phyloP scores from a whole-genome alignment of 2,797 vertebrate genomes.

The Chanos chanos region DNA sequence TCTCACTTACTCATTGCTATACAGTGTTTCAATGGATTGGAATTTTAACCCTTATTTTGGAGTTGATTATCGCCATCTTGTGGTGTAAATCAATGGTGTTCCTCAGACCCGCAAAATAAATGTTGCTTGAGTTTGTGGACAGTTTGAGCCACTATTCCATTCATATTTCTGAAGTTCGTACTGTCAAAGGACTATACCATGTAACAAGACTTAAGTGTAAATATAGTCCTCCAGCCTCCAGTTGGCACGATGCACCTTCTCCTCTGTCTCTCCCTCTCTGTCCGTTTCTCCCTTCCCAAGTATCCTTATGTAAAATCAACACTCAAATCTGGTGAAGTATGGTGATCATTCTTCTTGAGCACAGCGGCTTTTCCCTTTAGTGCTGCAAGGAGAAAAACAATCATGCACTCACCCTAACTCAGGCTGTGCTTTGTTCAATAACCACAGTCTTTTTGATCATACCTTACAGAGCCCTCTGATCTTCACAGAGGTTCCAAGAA shows the following conservation, averaged over 20 bases:
- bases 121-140: too few species aligned
- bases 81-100: conserved; percentile 23
- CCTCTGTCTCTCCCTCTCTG: background rate
- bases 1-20: conserved; percentile 3
- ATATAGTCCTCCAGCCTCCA: background rate
- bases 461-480: conserved; percentile 8
- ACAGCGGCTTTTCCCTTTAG: background rate
- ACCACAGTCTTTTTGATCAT: conserved; percentile 5
- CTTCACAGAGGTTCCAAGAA: conserved; percentile 37
- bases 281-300: background rate
- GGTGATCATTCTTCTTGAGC: background rate
- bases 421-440: background rate
- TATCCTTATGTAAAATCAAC: background rate
- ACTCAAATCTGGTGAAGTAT: background rate
- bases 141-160: too few species aligned
- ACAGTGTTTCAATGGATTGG: too few species aligned
- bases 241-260: background rate
- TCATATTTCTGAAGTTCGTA: too few species aligned
- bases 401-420: background rate
- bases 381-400: background rate
- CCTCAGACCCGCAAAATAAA: background rate
- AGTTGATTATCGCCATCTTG: conserved; percentile 43
- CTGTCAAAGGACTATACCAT: too few species aligned
- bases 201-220: too few species aligned
- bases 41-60: background rate